A percentile compares a stretch with the other conserved stretches of the same genome.
These are phyloP conservation scores for Melolontha melolontha DNA, from an alignment of 2,888 invertebrate genomes.

Conservation along the genomic window DNA sequence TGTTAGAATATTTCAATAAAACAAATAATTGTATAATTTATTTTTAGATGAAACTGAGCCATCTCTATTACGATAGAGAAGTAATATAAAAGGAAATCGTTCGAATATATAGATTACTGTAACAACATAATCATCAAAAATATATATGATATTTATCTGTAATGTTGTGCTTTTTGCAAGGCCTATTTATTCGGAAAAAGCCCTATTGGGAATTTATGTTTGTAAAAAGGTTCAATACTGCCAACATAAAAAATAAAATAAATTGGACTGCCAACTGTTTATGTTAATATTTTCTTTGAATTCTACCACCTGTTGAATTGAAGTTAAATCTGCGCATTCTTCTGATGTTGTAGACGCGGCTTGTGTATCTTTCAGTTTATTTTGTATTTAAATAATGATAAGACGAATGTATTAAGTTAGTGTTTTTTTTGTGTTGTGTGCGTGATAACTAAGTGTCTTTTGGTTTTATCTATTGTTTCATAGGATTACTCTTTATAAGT, in stretches of 20 bases:
- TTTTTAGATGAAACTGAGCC: no score
- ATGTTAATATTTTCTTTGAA: conserved; percentile 10
- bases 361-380: conserved; percentile 20
- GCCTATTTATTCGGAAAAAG: no score
- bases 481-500: conserved; percentile 36
- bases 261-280: conserved; percentile 5
- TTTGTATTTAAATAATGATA: conserved; percentile 28
- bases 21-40: no score
- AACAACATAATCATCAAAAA: no score
- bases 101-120: no score
- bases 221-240: background rate
- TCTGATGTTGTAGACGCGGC: conserved; percentile 9
- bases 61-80: no score
- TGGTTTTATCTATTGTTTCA: conserved; percentile 27
- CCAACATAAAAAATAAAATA: conserved; percentile 4
- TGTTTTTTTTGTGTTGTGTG: conserved; percentile 29
- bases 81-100: no score
- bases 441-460: conserved; percentile 13
- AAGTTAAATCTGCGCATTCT: conserved; percentile 38
- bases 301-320: conserved; percentile 42
- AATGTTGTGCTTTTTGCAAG: no score
- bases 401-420: conserved; percentile 12
- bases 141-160: no score
- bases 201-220: no score
- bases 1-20: no score